Evolutionary conservation across 2,113 vertebrate species (phyloP).

Genomic region (Tupaia tana): DNA sequence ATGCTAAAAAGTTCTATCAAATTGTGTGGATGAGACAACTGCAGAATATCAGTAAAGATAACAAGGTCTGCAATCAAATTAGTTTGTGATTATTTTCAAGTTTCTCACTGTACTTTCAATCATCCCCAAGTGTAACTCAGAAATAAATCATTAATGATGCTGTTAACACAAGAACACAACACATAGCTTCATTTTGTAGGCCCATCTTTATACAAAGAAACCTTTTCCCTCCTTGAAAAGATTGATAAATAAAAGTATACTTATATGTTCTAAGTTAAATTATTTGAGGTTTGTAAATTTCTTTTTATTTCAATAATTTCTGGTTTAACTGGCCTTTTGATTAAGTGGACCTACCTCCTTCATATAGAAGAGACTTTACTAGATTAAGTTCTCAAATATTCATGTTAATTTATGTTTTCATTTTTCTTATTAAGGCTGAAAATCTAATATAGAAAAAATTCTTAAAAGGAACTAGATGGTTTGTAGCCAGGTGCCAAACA

Average conservation of each 20-base stretch:
- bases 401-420: neutral
- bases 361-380: neutral
- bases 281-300: neutral
- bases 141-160: neutral
- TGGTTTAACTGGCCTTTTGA: conserved; percentile 31
- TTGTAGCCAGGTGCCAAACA: neutral
- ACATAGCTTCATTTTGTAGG: neutral
- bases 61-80: neutral
- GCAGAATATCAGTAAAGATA: neutral
- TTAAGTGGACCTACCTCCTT: neutral
- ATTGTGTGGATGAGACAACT: neutral
- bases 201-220: neutral
- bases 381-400: neutral
- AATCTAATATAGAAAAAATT: conserved; percentile 9
- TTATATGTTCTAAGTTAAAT: conserved; percentile 15
- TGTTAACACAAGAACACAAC: neutral
- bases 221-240: neutral
- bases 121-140: neutral
- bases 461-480: neutral
- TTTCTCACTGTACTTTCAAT: conserved; percentile 22
- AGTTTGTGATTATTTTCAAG: neutral
- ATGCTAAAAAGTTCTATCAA: neutral
- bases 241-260: neutral
- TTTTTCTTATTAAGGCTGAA: neutral
- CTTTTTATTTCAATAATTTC: conserved; percentile 30